Evolutionary conservation across 2,113 vertebrate species (phyloP).

Genomic region (Diglossa brunneiventris): DNA sequence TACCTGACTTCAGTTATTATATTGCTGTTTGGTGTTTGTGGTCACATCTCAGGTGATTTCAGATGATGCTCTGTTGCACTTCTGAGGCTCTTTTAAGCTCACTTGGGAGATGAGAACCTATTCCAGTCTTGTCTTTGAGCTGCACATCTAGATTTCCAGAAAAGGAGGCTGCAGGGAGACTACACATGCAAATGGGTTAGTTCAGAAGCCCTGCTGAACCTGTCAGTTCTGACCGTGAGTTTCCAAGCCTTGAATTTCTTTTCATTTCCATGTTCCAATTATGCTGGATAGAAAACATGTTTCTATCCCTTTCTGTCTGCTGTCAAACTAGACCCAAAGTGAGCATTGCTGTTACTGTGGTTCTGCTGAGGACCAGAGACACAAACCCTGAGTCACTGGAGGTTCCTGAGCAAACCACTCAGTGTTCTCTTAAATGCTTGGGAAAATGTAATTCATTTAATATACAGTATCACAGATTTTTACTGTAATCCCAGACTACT

Average conservation of each 20-base stretch:
- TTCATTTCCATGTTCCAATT: neutral
- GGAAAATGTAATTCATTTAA: neutral
- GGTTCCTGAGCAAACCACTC: neutral
- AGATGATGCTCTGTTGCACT: neutral
- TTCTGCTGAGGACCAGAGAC: neutral
- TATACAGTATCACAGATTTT: neutral
- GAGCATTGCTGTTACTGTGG: neutral
- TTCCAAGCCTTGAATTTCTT: neutral
- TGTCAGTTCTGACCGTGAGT: neutral
- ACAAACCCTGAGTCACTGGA: neutral
- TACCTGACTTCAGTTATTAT: neutral
- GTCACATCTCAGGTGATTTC: neutral
- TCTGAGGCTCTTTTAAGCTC: neutral
- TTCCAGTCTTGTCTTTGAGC: neutral
- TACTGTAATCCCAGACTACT: neutral
- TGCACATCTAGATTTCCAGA: neutral
- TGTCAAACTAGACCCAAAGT: neutral
- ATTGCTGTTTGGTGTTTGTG: neutral
- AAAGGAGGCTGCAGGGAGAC: neutral
- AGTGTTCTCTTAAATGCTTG: neutral
- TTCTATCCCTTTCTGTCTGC: neutral
- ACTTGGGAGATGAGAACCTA: neutral
- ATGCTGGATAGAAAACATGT: neutral
- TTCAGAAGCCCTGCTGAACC: neutral
- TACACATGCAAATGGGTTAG: neutral